Base-by-base conservation (phyloP, 2,113 vertebrate genomes). In the Perccottus glenii region DNA sequence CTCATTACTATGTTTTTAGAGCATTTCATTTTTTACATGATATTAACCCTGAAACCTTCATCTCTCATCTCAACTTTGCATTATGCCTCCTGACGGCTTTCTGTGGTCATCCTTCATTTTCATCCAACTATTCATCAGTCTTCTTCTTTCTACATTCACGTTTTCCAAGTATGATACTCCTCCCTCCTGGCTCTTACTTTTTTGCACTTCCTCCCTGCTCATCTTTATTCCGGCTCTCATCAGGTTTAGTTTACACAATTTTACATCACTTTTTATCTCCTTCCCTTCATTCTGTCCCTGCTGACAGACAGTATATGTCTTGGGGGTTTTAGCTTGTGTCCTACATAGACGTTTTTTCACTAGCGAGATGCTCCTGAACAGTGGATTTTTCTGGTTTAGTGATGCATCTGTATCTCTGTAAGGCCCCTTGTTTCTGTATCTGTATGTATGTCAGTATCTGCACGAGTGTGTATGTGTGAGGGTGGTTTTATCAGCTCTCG, bases 401-500 rank as follows among this genome's bases (percentile, higher is more conserved):
- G 53, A 81, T 71, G 70, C 74, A 72, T 82, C 69, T 70, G 38
- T 73, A 85, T 83, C 70, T 60, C 60, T 27, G 47, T 75, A 72
- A 46, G 16, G 53, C 9, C 73, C 60, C 70, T 78, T 70, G 71
- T 78, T 85, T 60, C 60, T 64, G 52, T 51, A 56, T 76, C 53
- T 75, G 64, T 65, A 47, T 73, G 55, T 61, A 15, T 70, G 46
- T 67, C 42, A 9, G 52, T 69, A 19, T 82, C 11, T 73, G 59
- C 0, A 3, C 3, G 45, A 14, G 40, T 19, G 40, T 51, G 47
- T 32, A 49, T 52, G 58, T 68, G 61, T 49, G 52, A 42, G 50
- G 49, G 19, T 40, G 33, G 33, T 72, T 83, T 88, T 90, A 90
- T 90, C 89, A 85, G 83, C 83, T 73, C 55, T 66, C 59, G 78